Conservation (phyloP, 1,140 invertebrate species). For the Drosophila pseudoananassae region DNA sequence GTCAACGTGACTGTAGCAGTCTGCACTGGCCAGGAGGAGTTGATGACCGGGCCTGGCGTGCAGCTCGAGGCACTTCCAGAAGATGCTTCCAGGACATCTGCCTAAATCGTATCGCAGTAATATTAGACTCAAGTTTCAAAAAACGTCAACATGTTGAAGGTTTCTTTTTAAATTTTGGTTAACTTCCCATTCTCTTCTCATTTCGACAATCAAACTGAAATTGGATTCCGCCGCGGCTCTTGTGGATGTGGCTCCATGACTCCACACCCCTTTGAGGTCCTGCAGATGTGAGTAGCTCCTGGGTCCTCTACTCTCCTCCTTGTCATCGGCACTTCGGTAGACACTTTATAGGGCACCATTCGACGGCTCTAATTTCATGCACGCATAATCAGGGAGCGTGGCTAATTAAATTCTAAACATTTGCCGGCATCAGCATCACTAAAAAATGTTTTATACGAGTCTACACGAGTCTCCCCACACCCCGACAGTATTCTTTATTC, state of each 20-base stretch:
- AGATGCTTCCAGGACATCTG: no score
- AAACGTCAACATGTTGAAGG: neutral
- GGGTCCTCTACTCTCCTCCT: neutral
- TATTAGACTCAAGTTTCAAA: neutral
- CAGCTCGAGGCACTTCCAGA: no score
- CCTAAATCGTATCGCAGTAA: neutral
- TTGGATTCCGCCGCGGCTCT: constrained; percentile 7
- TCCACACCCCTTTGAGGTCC: neutral
- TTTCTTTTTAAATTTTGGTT: neutral
- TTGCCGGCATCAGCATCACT: constrained; percentile 60
- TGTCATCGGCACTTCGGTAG: constrained; percentile 29
- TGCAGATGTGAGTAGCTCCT: constrained; percentile 28
- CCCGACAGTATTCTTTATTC: neutral
- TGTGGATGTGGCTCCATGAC: constrained; percentile 6
- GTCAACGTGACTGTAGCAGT: constrained; percentile 44
- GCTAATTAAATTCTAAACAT: constrained; percentile 83
- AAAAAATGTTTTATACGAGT: constrained; percentile 74
- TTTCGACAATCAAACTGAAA: constrained; percentile 10
- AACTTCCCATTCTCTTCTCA: neutral
- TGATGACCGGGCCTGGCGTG: constrained; percentile 19
- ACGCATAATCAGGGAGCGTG: constrained; percentile 68
- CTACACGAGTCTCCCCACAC: constrained; percentile 19
- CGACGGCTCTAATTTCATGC: constrained; percentile 62
- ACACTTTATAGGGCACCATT: constrained; percentile 41
- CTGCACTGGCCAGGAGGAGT: constrained; percentile 40